Conservation (phyloP, 2,113 vertebrate genomes). For the Sturnira hondurensis region DNA sequence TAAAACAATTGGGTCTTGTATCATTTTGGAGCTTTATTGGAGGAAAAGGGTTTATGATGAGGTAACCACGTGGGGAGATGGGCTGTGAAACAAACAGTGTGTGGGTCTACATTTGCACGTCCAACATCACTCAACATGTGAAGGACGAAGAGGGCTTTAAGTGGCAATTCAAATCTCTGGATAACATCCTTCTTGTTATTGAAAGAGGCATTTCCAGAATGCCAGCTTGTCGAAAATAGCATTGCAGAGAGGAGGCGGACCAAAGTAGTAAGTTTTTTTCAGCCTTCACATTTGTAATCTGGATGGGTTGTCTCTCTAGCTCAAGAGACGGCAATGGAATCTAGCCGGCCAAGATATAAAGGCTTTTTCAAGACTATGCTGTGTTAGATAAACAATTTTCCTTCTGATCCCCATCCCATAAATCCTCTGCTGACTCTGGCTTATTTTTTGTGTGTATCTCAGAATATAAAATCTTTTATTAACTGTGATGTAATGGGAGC, state of each 20-base stretch:
- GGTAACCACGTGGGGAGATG: not conserved
- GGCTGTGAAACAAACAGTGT: not conserved
- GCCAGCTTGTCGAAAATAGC: not conserved
- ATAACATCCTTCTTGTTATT: not conserved
- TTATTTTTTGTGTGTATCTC: slow-evolving; percentile 29
- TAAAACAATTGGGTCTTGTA: not conserved
- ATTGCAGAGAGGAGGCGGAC: not conserved
- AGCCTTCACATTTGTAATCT: not conserved
- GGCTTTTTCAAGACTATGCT: not conserved
- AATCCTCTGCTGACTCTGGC: slow-evolving; percentile 31
- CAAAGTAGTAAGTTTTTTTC: not conserved
- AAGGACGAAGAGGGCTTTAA: not conserved
- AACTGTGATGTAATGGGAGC: slow-evolving; percentile 45
- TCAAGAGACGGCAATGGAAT: not conserved
- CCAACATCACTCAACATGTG: not conserved
- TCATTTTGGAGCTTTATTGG: not conserved
- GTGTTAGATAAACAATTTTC: slow-evolving; percentile 54
- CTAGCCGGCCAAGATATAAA: not conserved
- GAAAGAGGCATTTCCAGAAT: not conserved
- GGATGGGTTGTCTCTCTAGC: not conserved
- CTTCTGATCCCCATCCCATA: not conserved
- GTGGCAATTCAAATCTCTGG: not conserved
- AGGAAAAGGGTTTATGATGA: not conserved
- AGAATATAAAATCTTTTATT: slow-evolving; percentile 58
- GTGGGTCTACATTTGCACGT: not conserved